A percentile compares a stretch with the other conserved stretches of the same genome.
phyloP scores from a whole-genome alignment of 2,888 invertebrate genomes.

The Epistrophe grossulariae region DNA sequence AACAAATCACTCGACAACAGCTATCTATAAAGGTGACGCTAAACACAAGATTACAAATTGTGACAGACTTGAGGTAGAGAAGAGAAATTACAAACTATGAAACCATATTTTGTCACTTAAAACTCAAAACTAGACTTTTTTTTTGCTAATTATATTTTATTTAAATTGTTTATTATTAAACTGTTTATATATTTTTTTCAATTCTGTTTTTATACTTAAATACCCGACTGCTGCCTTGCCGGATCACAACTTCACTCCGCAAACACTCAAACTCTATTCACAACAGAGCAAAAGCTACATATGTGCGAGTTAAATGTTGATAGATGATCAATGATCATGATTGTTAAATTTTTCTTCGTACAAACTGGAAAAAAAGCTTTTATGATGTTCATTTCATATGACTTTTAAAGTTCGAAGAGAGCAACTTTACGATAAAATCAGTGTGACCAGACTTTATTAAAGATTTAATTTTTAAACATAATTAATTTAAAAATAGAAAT shows the following conservation, averaged over 20 bases:
- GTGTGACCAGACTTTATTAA: background rate
- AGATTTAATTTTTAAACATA: background rate
- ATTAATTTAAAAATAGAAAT: too few relatives aligned
- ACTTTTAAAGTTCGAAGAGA: background rate
- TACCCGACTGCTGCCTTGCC: background rate
- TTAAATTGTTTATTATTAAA: background rate
- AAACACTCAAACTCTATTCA: slow-evolving; percentile 2
- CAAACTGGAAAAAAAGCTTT: slow-evolving; percentile 17
- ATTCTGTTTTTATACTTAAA: background rate
- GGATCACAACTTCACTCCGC: background rate
- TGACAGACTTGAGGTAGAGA: background rate
- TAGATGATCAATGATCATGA: background rate
- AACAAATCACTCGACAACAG: background rate
- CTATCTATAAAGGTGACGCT: background rate
- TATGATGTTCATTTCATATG: background rate
- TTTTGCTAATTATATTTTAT: background rate
- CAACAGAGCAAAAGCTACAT: background rate
- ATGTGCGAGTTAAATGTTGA: background rate
- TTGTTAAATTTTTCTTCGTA: too few relatives aligned
- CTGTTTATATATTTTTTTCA: background rate
- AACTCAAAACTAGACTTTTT: background rate
- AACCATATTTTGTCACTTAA: background rate
- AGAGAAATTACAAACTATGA: background rate
- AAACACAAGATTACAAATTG: background rate
- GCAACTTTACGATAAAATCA: background rate